Evolutionary conservation across 2,888 invertebrate species (phyloP).

Genomic region (Sicus ferrugineus): DNA sequence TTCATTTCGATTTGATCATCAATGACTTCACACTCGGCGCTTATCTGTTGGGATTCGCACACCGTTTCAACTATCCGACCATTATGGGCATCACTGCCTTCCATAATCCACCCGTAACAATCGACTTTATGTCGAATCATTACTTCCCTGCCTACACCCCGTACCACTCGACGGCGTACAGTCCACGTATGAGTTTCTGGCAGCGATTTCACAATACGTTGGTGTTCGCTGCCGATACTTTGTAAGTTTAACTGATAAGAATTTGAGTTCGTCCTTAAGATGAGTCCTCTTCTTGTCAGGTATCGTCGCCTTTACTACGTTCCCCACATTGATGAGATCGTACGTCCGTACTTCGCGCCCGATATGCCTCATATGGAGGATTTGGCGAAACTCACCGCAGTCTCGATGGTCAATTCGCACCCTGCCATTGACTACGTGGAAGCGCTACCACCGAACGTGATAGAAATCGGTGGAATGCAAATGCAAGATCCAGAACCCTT

Average conservation of each 20-base stretch:
- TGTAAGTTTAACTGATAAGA: conserved; percentile 41
- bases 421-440: conserved; percentile 54
- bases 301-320: conserved; percentile 42
- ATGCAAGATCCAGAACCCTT: conserved; percentile 50
- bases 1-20: conserved; percentile 57
- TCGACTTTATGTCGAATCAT: conserved; percentile 10
- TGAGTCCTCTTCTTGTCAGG: conserved; percentile 29
- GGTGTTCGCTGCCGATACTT: conserved; percentile 47
- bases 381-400: conserved; percentile 44
- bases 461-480: conserved; percentile 61
- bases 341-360: conserved; percentile 40
- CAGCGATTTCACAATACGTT: conserved; percentile 44
- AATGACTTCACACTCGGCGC: conserved; percentile 55
- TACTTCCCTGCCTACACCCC: conserved; percentile 42
- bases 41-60: conserved; percentile 52
- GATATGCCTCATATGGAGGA: conserved; percentile 43
- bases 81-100: conserved; percentile 47
- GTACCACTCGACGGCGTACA: conserved; percentile 41
- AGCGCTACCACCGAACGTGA: conserved; percentile 57
- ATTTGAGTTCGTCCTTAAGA: too few species aligned
- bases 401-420: conserved; percentile 58
- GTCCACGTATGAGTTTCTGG: conserved; percentile 43
- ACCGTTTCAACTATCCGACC: conserved; percentile 56
- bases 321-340: conserved; percentile 44
- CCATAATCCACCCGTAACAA: conserved; percentile 1